Evolutionary conservation across 2,113 vertebrate genomes (phyloP), one percentile per base, ranked within the genome.

Genomic region (Dicerorhinus sumatrensis): DNA sequence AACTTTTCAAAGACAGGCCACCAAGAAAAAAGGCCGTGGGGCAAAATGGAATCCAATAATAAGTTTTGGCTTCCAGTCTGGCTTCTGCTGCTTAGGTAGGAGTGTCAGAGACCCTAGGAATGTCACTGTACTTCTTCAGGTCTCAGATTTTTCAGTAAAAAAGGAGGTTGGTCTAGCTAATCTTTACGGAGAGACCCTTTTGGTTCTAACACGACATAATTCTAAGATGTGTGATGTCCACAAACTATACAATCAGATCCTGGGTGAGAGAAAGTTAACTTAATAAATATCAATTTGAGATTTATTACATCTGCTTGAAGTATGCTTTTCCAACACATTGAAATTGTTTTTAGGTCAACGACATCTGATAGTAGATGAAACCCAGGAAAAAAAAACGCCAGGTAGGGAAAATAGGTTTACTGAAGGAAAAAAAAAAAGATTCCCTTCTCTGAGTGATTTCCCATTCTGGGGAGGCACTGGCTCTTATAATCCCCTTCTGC

Each of bases 401-500:
- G 67, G 29, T 84, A 93, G 69, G 88, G 72, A 89, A 97, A 87
- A 92, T 48, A 95, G 87, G n/a, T 67, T 90, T 83, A 83, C 79
- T 87, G 58, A 10, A 0, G 3, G 20, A 9, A 67, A 27, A 48
- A 20, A 73, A 48, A 91, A 73, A 91, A 95, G 70, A 82, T 85
- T 91, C 65, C 70, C 67, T 92, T 95, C 31, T 86, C 65, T 89
- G 88, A 93, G 86, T 93, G 82, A 94, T 93, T 97, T 97, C 93
- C 83, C 86, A 4, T 84, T 95, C 85, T 95, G 75, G 82, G 95
- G 96, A 98, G 94, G 80, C 62, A 76, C 54, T 97, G 96, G 85
- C 86, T 96, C 79, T 96, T 91, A 42, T 97, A 97, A 97, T 98
- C 96, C 91, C 95, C 97, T 98, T 98, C 96, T 98, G 97, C 83